Base-by-base conservation (phyloP, 2,113 vertebrate genomes). In the Origma solitaria region DNA sequence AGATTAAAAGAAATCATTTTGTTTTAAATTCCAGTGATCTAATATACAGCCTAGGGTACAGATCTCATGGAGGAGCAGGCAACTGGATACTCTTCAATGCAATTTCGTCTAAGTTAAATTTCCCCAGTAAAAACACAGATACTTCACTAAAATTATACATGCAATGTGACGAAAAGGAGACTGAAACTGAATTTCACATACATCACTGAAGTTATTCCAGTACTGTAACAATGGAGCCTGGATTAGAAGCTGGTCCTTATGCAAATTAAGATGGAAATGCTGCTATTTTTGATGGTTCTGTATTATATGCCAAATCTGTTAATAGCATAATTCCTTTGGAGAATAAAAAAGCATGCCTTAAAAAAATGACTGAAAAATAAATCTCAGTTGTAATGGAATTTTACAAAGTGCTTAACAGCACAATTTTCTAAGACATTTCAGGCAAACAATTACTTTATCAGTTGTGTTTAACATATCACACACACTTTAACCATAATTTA, bases 351-450 rank as follows among this genome's bases (percentile, higher is more conserved):
- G 53, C 15, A 50, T 64, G 33, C 64, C 70, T 84, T 83, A 58
- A 86, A 89, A 40, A 95, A 64, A 66, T 75, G 30, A 95, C 33
- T 83, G n/a, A 80, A 94, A 93, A 95, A 83, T 88, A 97, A 88
- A 85, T 82, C 64, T 91, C 37, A 73, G 15, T 82, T 75, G 65
- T 93, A 97, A 93, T 85, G 45, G 90, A 90, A 95, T 89, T 90
- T 88, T 64, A 70, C 31, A 35, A 96, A 92, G 73, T 92, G 51
- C 57, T 96, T 93, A 95, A 94, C 42, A 77, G 12, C 14, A 86
- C 40, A 88, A 47, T 89, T 97, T 95, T 82, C 72, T 76, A 62
- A 31, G 45, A 69, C 6, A 5, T 51, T 95, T 88, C 23, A 85
- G 47, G 70, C 57, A 87, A 70, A 72, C 65, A 92, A 80, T n/a